Base-by-base conservation (phyloP, 2,888 invertebrate genomes). In the Rapana venosa region DNA sequence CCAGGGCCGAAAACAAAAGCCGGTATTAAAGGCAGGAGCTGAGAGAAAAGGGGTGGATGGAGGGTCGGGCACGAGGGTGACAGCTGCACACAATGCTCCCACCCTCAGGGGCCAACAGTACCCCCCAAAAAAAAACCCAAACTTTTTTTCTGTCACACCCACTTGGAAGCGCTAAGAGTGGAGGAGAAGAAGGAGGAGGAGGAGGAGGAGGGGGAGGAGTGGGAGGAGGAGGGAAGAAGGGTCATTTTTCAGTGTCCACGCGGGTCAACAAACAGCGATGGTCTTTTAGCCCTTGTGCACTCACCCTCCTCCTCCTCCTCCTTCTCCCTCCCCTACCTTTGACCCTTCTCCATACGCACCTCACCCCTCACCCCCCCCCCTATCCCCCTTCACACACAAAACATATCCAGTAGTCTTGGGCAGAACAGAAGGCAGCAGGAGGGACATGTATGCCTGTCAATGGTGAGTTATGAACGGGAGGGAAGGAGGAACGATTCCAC, bases 221-320 rank as follows among this genome's bases (percentile, higher is more conserved):
- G 77, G 17, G 20, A 36, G 36, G 81, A 81, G 56, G 4, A 58
- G 22, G 30, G 15, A 20, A 1, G n/a, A 13, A n/a, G 30, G 84
- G 84, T 85, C 84, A 85, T 85, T 85, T 85, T 58, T 85, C 84
- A 85, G 84, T 85, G 84, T 85, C 84, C 58, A 30, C 30, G 84
- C 30, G 84, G 84, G 84, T 85, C 87, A 66, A 87, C 87, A 87
- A 87, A 22, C 87, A 70, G 87, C 74, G 87, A 66, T 87, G 70
- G 84, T 85, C 56, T 47, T 86, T 61, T 66, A 1, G 35, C 30
- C n/a, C 30, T 58, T 56, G 35, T 79, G n/a, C n/a, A 22, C 74
- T 1, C 74, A 22, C 74, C 74, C 74, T n/a, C 74, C 74, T 26
- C 11, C 26, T 74, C 74, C 30, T 26, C n/a, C 74, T n/a, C 11